Evolutionary conservation across 2,888 invertebrate genomes (phyloP).

Genomic region (Cephalotes varians): DNA sequence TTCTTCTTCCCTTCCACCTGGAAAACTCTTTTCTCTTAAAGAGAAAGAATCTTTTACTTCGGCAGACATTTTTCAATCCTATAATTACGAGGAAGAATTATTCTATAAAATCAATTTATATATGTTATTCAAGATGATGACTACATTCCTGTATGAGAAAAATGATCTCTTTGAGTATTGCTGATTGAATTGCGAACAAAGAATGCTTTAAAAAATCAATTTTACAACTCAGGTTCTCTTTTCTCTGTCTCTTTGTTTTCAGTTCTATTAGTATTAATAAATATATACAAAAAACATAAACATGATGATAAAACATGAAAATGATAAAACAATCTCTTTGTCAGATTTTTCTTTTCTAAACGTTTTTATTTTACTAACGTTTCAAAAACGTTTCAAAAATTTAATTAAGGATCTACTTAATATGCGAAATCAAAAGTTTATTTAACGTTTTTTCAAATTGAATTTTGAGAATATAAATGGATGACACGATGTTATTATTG

Average conservation of each 20-base stretch:
- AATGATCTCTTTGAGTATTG: slow-evolving; percentile 34
- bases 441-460: neutral
- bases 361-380: neutral
- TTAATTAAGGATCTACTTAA: neutral
- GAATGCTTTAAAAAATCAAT: slow-evolving; percentile 58
- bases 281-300: neutral
- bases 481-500: neutral
- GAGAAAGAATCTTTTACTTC: neutral
- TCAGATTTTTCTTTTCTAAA: neutral
- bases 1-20: neutral
- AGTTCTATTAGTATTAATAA: neutral
- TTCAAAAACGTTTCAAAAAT: neutral
- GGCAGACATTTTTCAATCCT: neutral
- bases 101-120: neutral
- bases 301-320: too few relatives aligned
- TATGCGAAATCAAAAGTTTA: neutral
- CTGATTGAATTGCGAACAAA: slow-evolving; percentile 55
- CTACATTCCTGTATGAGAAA: neutral
- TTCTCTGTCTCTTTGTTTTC: neutral
- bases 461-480: neutral
- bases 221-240: neutral
- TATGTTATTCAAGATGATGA: neutral
- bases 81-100: neutral
- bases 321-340: neutral
- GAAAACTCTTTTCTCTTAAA: neutral